A percentile compares a stretch with the other conserved stretches of the same genome.
Conservation (phyloP, 2,113 vertebrate genomes). For the Castor canadensis region DNA sequence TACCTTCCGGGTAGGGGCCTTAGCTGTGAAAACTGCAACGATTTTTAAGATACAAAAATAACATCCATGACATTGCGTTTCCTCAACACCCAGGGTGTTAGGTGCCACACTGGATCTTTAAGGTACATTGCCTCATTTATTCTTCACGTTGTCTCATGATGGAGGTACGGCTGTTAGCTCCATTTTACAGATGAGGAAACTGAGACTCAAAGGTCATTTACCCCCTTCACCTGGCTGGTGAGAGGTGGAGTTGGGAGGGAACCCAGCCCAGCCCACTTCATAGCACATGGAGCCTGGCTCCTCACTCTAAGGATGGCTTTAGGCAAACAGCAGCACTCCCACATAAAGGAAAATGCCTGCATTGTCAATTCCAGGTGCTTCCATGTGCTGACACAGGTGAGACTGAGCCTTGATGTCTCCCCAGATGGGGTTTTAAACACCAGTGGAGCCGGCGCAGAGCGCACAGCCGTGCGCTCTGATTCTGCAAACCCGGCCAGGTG, state of each 20-base stretch:
- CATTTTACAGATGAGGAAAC: constrained; percentile 17
- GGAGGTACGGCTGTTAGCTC: not conserved
- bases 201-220: not conserved
- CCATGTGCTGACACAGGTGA: not conserved
- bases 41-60: not conserved
- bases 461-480: rapidly evolving
- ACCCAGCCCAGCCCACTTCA: not conserved
- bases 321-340: not conserved
- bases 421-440: not conserved
- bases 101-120: not conserved
- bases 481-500: constrained; percentile 15
- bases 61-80: not conserved
- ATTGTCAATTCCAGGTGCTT: not conserved
- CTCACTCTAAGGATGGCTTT: not conserved
- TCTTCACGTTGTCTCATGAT: not conserved
- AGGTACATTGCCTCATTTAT: not conserved
- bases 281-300: not conserved
- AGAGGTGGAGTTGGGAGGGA: not conserved
- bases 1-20: not conserved
- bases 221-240: not conserved
- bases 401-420: not conserved
- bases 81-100: not conserved
- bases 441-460: too few relatives aligned
- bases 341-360: not conserved
- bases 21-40: not conserved